Evolutionary conservation across 2,888 invertebrate species (phyloP).

Genomic region (Chaetogeoica ovagalla): DNA sequence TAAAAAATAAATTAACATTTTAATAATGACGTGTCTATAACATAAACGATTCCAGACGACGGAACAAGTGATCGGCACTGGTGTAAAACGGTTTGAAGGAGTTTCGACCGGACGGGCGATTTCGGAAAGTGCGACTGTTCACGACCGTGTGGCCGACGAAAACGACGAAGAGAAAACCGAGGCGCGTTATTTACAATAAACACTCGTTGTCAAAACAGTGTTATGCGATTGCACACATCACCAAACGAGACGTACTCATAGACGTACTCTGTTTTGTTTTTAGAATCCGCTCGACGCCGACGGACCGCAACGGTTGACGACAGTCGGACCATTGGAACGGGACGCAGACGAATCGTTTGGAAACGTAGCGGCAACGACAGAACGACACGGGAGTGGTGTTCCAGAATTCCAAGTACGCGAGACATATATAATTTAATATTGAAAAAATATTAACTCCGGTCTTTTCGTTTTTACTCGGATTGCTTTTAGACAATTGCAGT

Average conservation of each 20-base stretch:
- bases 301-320: neutral
- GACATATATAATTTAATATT: neutral
- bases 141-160: neutral
- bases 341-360: neutral
- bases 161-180: neutral
- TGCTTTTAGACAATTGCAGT: neutral
- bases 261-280: neutral
- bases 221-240: neutral
- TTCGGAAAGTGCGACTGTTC: constrained; percentile 17
- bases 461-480: too few species aligned
- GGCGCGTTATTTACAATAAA: neutral
- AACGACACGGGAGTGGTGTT: neutral
- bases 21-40: too few species aligned
- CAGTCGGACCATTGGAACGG: neutral
- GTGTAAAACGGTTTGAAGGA: neutral
- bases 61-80: neutral
- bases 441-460: too few species aligned
- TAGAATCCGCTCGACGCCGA: neutral
- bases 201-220: neutral
- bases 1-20: too few species aligned
- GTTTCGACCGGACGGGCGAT: neutral
- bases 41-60: too few species aligned
- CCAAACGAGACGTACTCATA: neutral
- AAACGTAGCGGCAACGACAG: neutral
- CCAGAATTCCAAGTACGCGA: neutral